Evolutionary conservation across 2,888 invertebrate species (phyloP).

Genomic region (Celastrina argiolus): DNA sequence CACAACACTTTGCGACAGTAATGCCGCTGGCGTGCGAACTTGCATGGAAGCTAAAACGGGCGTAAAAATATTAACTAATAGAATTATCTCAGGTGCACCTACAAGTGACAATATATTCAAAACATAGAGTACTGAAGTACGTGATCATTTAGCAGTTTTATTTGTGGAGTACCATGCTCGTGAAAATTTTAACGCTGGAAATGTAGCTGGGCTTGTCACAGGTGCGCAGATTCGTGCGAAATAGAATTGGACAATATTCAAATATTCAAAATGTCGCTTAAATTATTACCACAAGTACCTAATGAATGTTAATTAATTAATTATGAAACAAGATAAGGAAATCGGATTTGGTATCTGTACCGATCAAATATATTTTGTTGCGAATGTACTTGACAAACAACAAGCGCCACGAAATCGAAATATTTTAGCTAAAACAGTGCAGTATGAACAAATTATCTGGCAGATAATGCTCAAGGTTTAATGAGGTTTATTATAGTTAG

Average conservation of each 20-base stretch:
- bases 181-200: constrained; percentile 6
- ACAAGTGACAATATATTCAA: too few species aligned
- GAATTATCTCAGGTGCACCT: too few species aligned
- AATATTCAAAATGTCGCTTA: constrained; percentile 21
- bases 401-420: constrained; percentile 13
- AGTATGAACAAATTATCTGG: background rate
- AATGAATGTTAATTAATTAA: constrained; percentile 23
- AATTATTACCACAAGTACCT: constrained; percentile 16
- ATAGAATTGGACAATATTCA: constrained; percentile 23
- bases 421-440: constrained; percentile 13
- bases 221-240: constrained; percentile 16
- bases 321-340: constrained; percentile 22
- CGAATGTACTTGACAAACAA: constrained; percentile 12
- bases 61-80: too few species aligned
- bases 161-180: background rate
- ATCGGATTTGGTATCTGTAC: constrained; percentile 22
- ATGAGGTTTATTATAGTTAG: background rate
- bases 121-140: too few species aligned
- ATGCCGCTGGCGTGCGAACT: background rate
- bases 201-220: background rate
- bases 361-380: constrained; percentile 19
- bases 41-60: background rate
- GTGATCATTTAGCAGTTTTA: background rate
- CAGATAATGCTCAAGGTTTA: background rate
- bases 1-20: background rate